Base-by-base conservation (phyloP, 2,113 vertebrate species). In the Thinocorus orbignyianus region DNA sequence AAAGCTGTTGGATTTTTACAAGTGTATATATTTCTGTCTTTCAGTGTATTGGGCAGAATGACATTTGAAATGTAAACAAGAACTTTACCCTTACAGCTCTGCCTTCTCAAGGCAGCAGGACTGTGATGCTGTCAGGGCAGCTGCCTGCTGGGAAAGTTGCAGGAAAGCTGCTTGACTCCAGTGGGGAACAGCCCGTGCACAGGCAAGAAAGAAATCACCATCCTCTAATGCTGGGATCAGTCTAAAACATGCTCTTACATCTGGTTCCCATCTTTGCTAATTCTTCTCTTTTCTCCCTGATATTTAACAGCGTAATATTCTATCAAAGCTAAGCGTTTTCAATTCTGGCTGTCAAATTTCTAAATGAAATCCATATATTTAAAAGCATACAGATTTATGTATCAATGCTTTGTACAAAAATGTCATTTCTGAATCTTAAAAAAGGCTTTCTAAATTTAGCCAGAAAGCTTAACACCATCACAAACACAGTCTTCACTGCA, bases 311-410 rank as follows among this genome's bases (percentile, higher is more conserved):
- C 6, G 54, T 35, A 35, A 54, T 73, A 76, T 49, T 71, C 77
- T 95, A 77, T 68, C 80, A 84, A 6, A 71, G 91, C 28, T 83
- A 96, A 97, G 58, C 39, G 62, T 81, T 95, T 96, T 93, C 83
- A 74, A 49, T 87, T 91, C 81, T 87, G 77, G n/a, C 70, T 95
- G 91, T 93, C 88, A 92, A 39, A 79, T 84, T 49, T 51, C 81
- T 46, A 87, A 78, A 79, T 72, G 35, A 91, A 96, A 84, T 69
- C 65, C 81, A 72, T 87, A 33, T 10, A 89, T 91, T 87, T 88
- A 44, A 92, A 92, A 91, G 86, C 72, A 79, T 24, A 58, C 0
- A 0, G 77, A 87, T 48, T 89, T 79, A 65, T 35, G 65, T 90
- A 95, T 81, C 89, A 72, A 69, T 65, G 65, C 52, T 64, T 93